These are phyloP conservation scores for Diuraphis noxia DNA, from an alignment of 1,140 invertebrate genomes.

Conservation along the genomic window DNA sequence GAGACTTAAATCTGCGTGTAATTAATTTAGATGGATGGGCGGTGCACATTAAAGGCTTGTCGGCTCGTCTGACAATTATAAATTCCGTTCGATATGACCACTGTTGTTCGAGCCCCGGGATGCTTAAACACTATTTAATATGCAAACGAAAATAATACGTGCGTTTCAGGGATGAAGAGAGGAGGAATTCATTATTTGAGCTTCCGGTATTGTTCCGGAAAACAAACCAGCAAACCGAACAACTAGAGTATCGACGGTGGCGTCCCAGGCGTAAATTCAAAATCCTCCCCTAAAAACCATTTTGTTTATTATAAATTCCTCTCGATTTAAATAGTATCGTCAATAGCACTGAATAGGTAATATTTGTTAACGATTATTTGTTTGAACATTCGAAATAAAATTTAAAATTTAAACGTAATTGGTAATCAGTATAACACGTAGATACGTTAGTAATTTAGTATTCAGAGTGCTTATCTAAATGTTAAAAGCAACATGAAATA, in stretches of 20 bases:
- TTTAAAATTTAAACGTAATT: background rate
- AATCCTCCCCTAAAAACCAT: background rate
- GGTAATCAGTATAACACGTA: background rate
- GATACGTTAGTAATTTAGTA: background rate
- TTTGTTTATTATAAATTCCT: background rate
- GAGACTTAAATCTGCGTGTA: background rate
- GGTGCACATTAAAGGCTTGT: background rate
- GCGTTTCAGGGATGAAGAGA: background rate
- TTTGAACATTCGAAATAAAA: background rate
- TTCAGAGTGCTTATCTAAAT: background rate
- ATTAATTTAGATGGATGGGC: slow-evolving; percentile 11
- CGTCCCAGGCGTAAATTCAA: background rate
- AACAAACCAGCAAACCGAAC: slow-evolving; percentile 5
- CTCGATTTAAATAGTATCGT: background rate
- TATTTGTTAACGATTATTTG: background rate
- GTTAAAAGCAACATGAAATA: background rate
- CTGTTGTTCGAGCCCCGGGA: slow-evolving; percentile 30
- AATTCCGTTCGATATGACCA: slow-evolving; percentile 41
- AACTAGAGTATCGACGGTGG: background rate
- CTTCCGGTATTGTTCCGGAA: slow-evolving; percentile 32
- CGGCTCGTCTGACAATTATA: background rate
- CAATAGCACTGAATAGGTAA: background rate
- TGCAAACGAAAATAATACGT: slow-evolving; percentile 48
- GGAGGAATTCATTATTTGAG: slow-evolving; percentile 37
- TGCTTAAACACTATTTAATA: slow-evolving; percentile 37